A percentile compares a stretch with the other conserved stretches of the same genome.
Evolutionary conservation across 2,888 invertebrate species (phyloP).

Genomic region (Hypomecis atomaria): DNA sequence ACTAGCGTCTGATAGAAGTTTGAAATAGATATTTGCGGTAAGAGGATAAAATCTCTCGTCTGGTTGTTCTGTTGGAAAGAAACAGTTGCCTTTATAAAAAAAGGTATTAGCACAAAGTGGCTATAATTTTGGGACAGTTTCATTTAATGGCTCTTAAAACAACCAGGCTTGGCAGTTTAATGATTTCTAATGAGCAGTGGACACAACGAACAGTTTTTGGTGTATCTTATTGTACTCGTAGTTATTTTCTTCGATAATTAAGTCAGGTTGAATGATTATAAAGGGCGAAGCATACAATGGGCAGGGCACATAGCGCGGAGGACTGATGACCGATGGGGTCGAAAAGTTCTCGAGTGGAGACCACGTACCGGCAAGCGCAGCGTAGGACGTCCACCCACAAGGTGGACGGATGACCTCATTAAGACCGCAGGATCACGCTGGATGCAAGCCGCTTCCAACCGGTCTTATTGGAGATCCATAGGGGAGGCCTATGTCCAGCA

Average conservation of each 20-base stretch:
- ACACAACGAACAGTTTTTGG: conserved; percentile 19
- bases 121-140: conserved; percentile 59
- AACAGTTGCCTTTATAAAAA: conserved; percentile 49
- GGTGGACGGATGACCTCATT: no score
- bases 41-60: conserved; percentile 33
- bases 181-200: conserved; percentile 53
- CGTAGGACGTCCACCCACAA: no score
- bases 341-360: no score
- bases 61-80: conserved; percentile 43
- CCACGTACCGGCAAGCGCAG: no score
- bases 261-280: no score
- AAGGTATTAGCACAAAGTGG: conserved; percentile 56
- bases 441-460: no score
- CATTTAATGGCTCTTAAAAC: conserved; percentile 59
- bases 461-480: no score
- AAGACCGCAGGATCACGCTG: no score
- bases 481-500: no score
- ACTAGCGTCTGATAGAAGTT: conserved; percentile 21
- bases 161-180: conserved; percentile 53
- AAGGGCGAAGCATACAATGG: no score
- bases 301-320: no score
- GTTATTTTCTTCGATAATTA: not conserved
- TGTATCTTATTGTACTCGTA: not conserved
- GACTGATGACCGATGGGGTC: no score
- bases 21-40: conserved; percentile 20